Evolutionary conservation across 2,888 invertebrate genomes (phyloP), one percentile per base, ranked within the genome.

Genomic region (Molorchus minor): DNA sequence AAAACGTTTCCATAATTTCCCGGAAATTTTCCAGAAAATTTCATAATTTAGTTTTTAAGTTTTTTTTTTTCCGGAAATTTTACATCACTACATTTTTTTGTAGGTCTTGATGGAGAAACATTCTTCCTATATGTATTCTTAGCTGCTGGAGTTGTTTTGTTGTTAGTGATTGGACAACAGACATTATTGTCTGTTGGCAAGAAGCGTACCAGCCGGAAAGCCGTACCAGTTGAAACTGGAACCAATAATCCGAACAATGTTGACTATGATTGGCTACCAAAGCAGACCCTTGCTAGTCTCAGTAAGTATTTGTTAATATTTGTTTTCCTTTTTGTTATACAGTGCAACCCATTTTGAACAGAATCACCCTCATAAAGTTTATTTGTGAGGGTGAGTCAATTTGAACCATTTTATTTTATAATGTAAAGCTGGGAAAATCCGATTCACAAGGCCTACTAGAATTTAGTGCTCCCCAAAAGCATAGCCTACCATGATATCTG

Each of bases 231-330:
- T 2, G 98, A 99, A 83, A 92, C 94, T 71, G 98, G 98, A 64
- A 98, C 98, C 0, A 87, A 88, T 61, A 92, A 90, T 74, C 90
- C 89, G 58, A 88, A 91, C 73, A 94, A 96, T 81, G 95, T 99
- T 2, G 98, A 99, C 82, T 98, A 94, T 77, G 98, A 99, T 73
- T 99, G 99, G 99, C 85, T 99, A 76, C 98, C 99, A 35, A 91
- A 92, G 76, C 94, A 96, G 81, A 92, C 93, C 64, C 85, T 94
- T 49, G 89, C 91, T 71, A 88, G 87, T 79, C 84, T 93, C 69
- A 93, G 94, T 94, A 84, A 88, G 93, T 86, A 46, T 36, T 33
- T 38, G 15, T 49, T 13, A 13, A 47, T 36, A 40, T 33, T 36
- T 35, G 12, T n/a, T 21, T 33, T 47, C 43, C 20, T 55, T 58